A percentile compares a stretch with the other conserved stretches of the same genome.
These are phyloP conservation scores for Miltochrista miniata DNA, from an alignment of 2,888 invertebrate genomes.

Conservation along the genomic window DNA sequence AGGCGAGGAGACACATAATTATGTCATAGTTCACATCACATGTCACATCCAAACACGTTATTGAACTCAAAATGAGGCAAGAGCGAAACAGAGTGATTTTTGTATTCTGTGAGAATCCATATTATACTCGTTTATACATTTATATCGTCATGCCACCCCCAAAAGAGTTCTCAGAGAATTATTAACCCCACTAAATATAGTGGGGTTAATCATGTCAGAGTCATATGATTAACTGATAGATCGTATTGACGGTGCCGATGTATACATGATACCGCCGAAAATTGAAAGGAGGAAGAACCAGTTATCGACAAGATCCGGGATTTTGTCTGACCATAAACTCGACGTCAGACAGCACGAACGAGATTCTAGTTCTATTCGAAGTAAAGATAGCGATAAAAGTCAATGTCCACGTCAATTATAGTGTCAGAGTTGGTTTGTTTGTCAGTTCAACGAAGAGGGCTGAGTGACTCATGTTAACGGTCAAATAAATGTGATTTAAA, in stretches of 20 bases:
- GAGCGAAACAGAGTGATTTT: too few relatives aligned
- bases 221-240: too few relatives aligned
- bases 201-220: too few relatives aligned
- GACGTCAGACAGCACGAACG: conserved; percentile 92
- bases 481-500: too few relatives aligned
- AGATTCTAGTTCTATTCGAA: conserved; percentile 96
- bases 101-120: too few relatives aligned
- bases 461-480: conserved; percentile 96
- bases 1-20: conserved; percentile 4
- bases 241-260: conserved; percentile 97
- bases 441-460: conserved; percentile 98
- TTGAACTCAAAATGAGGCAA: neutral
- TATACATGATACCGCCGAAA: conserved; percentile 97
- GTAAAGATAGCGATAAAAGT: conserved; percentile 95
- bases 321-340: conserved; percentile 98
- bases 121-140: too few relatives aligned
- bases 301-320: conserved; percentile 96
- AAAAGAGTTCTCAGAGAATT: too few relatives aligned
- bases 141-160: too few relatives aligned
- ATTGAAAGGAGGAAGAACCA: conserved; percentile 96
- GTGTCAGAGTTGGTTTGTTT: conserved; percentile 96
- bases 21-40: neutral
- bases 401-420: conserved; percentile 97
- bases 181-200: too few relatives aligned
- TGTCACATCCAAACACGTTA: neutral